Evolutionary conservation across 1,140 invertebrate genomes (phyloP), one percentile per base, ranked within the genome.

Genomic region (Leptopilina clavipes): DNA sequence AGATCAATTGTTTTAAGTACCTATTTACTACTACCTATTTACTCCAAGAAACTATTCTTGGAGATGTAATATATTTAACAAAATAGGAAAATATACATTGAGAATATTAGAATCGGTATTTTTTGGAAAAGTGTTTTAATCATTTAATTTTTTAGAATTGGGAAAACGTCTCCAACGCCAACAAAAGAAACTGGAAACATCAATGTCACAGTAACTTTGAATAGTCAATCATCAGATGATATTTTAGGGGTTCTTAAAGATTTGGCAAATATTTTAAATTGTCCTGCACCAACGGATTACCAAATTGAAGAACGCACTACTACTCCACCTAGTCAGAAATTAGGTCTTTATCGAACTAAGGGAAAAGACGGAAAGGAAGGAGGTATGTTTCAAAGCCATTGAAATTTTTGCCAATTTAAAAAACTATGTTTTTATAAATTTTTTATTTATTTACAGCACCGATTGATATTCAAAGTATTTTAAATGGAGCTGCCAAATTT

Each of bases 141-240:
- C 25, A 78, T 73, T 25, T 77, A 76, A 65, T 31, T 54, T 52
- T 75, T 77, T 40, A 89, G 88, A 72, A 76, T 90, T 44, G 86
- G 85, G 72, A 90, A 90, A 81, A 93, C 92, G 89, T 92, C 89
- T 89, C 91, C 90, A 82, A 90, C 91, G 88, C 93, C 92, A 78
- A 90, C 93, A 83, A 94, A 93, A 87, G 94, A 95, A 83, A 93
- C 93, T 75, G 95, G 95, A 81, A 96, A 98, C 91, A 95, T 98
- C 56, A 97, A 97, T 22, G 97, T 99, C 11, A 98, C 97, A 7
- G 90, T 99, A 77, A 98, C 97, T 7, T 89, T 98, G 40, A 97
- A 96, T 10, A 96, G 96, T 73, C 93, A 94, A 75, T 96, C 96
- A 72, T 96, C 97, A 11, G 96, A 98, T 90, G 97, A 99, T 88